Evolutionary conservation across 1,140 invertebrate species (phyloP).

Genomic region (Saxidomus purpurata): DNA sequence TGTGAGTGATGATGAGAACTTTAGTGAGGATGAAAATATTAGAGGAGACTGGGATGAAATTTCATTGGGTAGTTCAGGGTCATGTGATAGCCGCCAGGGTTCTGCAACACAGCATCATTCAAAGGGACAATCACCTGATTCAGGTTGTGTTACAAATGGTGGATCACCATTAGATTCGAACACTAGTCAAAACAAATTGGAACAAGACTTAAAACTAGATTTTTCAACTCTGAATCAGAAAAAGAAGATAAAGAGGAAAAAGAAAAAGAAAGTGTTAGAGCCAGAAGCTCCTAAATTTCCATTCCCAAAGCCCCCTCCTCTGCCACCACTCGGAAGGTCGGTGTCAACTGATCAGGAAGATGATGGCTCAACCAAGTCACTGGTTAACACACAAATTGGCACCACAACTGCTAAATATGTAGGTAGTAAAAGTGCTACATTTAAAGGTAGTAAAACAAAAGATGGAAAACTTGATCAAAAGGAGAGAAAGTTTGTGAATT

Average conservation of each 20-base stretch:
- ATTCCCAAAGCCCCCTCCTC: slow-evolving; percentile 75
- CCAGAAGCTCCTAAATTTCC: slow-evolving; percentile 73
- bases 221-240: slow-evolving; percentile 46
- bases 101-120: neutral
- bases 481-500: neutral
- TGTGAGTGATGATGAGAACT: slow-evolving; percentile 58
- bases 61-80: slow-evolving; percentile 60
- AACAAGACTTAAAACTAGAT: slow-evolving; percentile 43
- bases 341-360: slow-evolving; percentile 19
- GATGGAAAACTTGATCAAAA: neutral
- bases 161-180: slow-evolving; percentile 72
- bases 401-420: slow-evolving; percentile 9
- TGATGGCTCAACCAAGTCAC: neutral
- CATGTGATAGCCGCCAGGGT: slow-evolving; percentile 56
- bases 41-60: slow-evolving; percentile 50
- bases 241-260: slow-evolving; percentile 76
- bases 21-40: slow-evolving; percentile 50
- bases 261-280: slow-evolving; percentile 71
- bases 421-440: neutral
- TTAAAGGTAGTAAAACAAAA: neutral
- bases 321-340: slow-evolving; percentile 77
- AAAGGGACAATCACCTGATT: slow-evolving; percentile 78
- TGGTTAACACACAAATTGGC: neutral
- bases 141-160: slow-evolving; percentile 83
- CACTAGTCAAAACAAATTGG: neutral